Percentiles rank a stretch among this genome's conserved stretches.
Evolutionary conservation across 2,888 invertebrate genomes (phyloP).

Genomic region (Cecidostiba fungosa): DNA sequence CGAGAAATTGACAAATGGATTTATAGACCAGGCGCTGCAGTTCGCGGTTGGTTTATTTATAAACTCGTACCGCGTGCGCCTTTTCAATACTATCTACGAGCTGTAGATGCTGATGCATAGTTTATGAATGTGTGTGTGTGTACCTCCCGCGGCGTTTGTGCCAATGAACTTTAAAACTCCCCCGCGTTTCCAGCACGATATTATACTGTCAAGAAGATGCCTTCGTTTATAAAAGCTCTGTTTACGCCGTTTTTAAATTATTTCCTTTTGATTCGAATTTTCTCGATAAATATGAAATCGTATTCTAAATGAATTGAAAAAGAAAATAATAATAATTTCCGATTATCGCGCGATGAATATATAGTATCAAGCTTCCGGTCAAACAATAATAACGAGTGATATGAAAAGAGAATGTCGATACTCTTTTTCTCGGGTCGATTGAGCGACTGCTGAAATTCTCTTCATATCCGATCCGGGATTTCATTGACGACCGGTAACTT

Average conservation of each 20-base stretch:
- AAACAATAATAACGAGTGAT: slow-evolving; percentile 8
- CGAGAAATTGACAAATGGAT: slow-evolving; percentile 1
- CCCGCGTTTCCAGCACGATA: background rate
- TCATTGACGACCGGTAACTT: background rate
- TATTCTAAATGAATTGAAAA: no score
- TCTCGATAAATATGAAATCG: background rate
- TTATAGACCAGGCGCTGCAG: slow-evolving; percentile 11
- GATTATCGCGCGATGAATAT: background rate
- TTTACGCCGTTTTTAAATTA: background rate
- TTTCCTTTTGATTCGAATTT: background rate
- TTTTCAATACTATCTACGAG: slow-evolving; percentile 7
- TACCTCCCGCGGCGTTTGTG: background rate
- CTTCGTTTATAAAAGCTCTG: background rate
- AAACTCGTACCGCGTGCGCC: background rate
- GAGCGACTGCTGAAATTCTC: slow-evolving; percentile 27
- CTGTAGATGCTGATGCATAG: slow-evolving; percentile 28
- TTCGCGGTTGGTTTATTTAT: slow-evolving; percentile 32
- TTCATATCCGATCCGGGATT: slow-evolving; percentile 32
- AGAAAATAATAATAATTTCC: background rate
- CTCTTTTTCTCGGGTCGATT: slow-evolving; percentile 6
- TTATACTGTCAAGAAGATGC: background rate
- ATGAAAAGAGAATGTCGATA: slow-evolving; percentile 12
- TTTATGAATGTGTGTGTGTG: background rate
- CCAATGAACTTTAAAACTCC: slow-evolving; percentile 28
- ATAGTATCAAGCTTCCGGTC: background rate